Base-by-base conservation (phyloP, 2,113 vertebrate genomes). In the Platichthys stellatus region DNA sequence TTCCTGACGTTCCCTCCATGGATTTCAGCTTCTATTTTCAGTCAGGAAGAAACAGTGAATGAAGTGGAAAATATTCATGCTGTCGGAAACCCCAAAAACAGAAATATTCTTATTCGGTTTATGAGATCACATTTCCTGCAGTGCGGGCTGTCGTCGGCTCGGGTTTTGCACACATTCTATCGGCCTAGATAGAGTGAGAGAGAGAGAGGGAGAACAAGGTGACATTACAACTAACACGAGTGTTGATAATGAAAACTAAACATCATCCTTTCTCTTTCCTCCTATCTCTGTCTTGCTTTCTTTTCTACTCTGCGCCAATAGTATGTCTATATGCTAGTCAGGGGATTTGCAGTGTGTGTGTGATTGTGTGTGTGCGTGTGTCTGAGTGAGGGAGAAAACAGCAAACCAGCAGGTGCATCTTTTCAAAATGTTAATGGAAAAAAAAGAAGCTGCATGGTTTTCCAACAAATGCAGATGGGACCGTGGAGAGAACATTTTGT, bases 181-280 rank as follows among this genome's bases (percentile, higher is more conserved):
- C 80, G 53, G 45, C 69, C 65, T 28, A 31, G 83, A 81, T 74
- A 72, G 76, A 76, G 60, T 28, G 63, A 59, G 75, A 53, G 40
- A 68, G 63, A 31, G 31, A 67, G 86, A 65, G 67, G 61, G 65
- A 51, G 79, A 83, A 77, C 79, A 82, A 87, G 89, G 83, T 86
- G 84, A 92, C 88, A 84, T 79, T 28, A 76, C 67, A 70, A 79
- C 80, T 78, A 88, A 82, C 83, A 86, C 51, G 71, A 86, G 80
- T 63, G 76, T 78, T 84, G 87, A 82, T 90, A 89, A 92, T 88
- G 85, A 83, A 90, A 90, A 87, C 82, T 86, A 89, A 93, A 88
- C 87, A 78, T 59, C 76, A 59, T 85, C 71, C 69, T 67, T 85
- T 80, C 73, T 72, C 49, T 70, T 75, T 63, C 43, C 57, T 72